phyloP scores from a whole-genome alignment of 2,797 vertebrate genomes.

The Tragopan temminckii region DNA sequence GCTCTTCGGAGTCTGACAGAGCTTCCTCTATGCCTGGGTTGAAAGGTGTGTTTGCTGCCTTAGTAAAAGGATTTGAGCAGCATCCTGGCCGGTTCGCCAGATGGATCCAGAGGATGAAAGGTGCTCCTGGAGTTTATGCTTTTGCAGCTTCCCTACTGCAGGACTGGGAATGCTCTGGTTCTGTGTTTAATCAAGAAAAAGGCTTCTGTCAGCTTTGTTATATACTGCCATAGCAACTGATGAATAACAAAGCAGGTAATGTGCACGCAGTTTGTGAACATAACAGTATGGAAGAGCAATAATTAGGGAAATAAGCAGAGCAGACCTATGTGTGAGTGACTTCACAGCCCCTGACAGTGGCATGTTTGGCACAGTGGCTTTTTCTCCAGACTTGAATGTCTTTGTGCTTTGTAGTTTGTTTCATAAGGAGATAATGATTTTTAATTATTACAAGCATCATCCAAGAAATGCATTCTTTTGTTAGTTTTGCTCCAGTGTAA shows the following conservation, averaged over 20 bases:
- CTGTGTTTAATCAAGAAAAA: neutral
- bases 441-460: neutral
- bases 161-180: neutral
- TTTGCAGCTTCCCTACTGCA: neutral
- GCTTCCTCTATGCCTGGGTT: neutral
- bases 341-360: neutral
- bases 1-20: neutral
- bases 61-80: neutral
- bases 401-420: neutral
- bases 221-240: neutral
- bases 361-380: neutral
- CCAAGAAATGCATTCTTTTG: neutral
- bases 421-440: neutral
- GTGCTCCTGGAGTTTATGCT: accelerated
- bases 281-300: neutral
- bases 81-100: neutral
- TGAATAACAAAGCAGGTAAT: neutral
- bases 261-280: neutral
- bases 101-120: neutral
- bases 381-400: neutral
- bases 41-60: neutral
- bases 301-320: neutral
- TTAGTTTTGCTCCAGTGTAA: neutral
- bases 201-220: neutral
- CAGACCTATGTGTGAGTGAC: accelerated